A percentile compares a stretch with the other conserved stretches of the same genome.
Conservation (phyloP, 2,888 invertebrate genomes). For the Phyto melanocephala region DNA sequence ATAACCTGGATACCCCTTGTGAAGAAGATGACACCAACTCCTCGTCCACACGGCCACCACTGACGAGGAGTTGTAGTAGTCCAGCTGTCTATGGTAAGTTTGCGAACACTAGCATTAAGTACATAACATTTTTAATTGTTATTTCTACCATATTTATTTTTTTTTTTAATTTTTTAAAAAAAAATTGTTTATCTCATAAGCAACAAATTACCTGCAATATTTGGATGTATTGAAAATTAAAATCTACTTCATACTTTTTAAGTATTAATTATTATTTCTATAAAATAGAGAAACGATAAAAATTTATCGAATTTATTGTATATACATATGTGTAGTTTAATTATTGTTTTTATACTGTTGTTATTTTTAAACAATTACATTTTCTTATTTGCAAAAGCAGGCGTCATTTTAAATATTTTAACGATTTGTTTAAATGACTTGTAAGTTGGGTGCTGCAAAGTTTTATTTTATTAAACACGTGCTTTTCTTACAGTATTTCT, state of each 20-base stretch:
- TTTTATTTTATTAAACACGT: conserved; percentile 37
- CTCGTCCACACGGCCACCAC: conserved; percentile 77
- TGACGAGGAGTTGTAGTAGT: conserved; percentile 81
- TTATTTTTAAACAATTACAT: conserved; percentile 46
- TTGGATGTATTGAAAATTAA: too few relatives aligned
- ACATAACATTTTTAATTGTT: background rate
- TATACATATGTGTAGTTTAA: too few relatives aligned
- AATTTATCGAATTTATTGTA: conserved; percentile 8
- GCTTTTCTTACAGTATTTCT: conserved; percentile 18
- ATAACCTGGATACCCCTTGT: conserved; percentile 81
- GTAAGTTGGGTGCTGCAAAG: background rate
- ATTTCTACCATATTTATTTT: background rate
- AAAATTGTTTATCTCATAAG: conserved; percentile 12
- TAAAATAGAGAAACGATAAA: conserved; percentile 1
- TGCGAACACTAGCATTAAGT: background rate
- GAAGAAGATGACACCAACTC: conserved; percentile 81
- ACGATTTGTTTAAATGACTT: conserved; percentile 1
- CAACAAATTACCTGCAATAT: background rate
- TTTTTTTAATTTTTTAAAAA: background rate
- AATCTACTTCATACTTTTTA: too few relatives aligned
- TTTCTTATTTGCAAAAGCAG: background rate
- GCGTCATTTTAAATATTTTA: conserved; percentile 36
- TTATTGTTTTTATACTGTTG: background rate
- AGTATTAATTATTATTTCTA: too few relatives aligned
- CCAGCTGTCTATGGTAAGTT: conserved; percentile 79